These are phyloP conservation scores for Pandemis cinnamomeana DNA, from an alignment of 2,888 invertebrate species.

Conservation along the genomic window DNA sequence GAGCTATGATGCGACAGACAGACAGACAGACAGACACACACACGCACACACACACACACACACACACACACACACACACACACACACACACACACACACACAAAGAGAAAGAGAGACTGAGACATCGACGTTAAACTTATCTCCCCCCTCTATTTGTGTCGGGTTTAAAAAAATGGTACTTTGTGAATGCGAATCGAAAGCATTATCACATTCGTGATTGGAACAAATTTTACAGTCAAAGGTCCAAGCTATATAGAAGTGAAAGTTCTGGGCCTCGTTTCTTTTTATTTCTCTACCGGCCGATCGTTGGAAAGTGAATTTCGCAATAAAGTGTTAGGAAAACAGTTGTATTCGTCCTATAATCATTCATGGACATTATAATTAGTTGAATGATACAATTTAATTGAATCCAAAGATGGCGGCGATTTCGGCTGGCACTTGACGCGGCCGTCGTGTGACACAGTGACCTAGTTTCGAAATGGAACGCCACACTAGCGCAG, in stretches of 20 bases:
- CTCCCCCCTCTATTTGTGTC: too few species aligned
- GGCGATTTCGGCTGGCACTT: constrained; percentile 73
- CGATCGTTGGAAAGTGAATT: constrained; percentile 10
- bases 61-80: too few species aligned
- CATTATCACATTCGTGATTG: constrained; percentile 51
- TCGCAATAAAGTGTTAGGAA: neutral
- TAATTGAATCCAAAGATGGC: constrained; percentile 80
- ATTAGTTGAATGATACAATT: constrained; percentile 57
- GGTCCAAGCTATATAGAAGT: constrained; percentile 62
- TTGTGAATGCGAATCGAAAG: neutral
- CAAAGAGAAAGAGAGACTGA: too few species aligned
- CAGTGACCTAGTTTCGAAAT: constrained; percentile 82
- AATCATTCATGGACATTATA: neutral
- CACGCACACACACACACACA: too few species aligned
- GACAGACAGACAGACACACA: too few species aligned
- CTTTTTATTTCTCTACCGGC: constrained; percentile 55
- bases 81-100: too few species aligned
- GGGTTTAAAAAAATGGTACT: neutral
- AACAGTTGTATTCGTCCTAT: constrained; percentile 2
- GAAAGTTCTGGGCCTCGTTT: constrained; percentile 75
- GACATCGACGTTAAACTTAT: too few species aligned
- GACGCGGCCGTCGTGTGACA: constrained; percentile 80
- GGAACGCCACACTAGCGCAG: constrained; percentile 78
- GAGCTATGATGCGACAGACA: too few species aligned
- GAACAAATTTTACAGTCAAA: constrained; percentile 67